A percentile compares a stretch with the other conserved stretches of the same genome.
These are phyloP conservation scores for Apotomis turbidana DNA, from an alignment of 2,888 invertebrate genomes.

Conservation along the genomic window DNA sequence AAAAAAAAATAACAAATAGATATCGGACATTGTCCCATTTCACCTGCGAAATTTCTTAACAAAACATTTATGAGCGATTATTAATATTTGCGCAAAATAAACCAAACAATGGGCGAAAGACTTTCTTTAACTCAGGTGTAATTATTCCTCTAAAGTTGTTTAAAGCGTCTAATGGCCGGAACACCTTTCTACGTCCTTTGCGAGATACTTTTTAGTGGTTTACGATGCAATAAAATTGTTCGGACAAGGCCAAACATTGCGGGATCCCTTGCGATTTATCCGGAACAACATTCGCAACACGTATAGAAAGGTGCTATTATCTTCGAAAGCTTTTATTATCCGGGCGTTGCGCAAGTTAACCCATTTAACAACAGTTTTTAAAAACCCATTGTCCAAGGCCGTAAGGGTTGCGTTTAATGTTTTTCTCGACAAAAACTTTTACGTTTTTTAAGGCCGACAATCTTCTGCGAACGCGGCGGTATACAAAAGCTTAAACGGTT, in stretches of 20 bases:
- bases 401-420: slow-evolving; percentile 73
- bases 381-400: slow-evolving; percentile 64
- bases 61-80: slow-evolving; percentile 62
- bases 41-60: slow-evolving; percentile 64
- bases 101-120: slow-evolving; percentile 72
- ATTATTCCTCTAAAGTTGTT: slow-evolving; percentile 69
- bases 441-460: slow-evolving; percentile 61
- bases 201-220: slow-evolving; percentile 80
- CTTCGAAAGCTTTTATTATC: slow-evolving; percentile 44
- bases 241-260: slow-evolving; percentile 80
- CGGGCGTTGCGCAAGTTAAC: slow-evolving; percentile 62
- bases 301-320: slow-evolving; percentile 52
- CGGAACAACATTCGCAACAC: slow-evolving; percentile 51
- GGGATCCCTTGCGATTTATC: slow-evolving; percentile 62
- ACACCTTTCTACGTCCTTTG: slow-evolving; percentile 70
- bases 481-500: slow-evolving; percentile 73
- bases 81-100: slow-evolving; percentile 65
- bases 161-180: slow-evolving; percentile 70
- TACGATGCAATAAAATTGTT: slow-evolving; percentile 76
- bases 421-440: slow-evolving; percentile 64
- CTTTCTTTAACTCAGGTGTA: slow-evolving; percentile 77
- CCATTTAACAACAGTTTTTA: slow-evolving; percentile 61
- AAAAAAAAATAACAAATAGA: slow-evolving; percentile 11
- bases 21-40: slow-evolving; percentile 51
- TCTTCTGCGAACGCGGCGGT: slow-evolving; percentile 77